Conservation (phyloP, 2,797 vertebrate species). For the Acanthornis magna region DNA sequence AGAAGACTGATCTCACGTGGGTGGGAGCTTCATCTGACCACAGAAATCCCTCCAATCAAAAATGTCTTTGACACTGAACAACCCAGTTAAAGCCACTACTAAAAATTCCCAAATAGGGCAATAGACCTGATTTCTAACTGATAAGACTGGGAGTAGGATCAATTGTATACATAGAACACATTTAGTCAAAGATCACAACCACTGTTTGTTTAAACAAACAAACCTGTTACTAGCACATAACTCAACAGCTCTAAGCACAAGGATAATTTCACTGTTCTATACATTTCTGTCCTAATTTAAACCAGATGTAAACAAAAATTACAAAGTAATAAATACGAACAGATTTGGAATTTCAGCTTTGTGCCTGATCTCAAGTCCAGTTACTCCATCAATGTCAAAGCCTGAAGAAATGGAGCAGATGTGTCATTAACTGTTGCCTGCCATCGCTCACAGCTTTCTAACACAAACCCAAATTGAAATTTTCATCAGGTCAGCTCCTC, state of each 20-base stretch:
- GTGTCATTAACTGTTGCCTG: slow-evolving; percentile 54
- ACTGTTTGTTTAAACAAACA: neutral
- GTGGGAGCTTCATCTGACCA: neutral
- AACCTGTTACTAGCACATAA: neutral
- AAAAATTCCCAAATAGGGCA: neutral
- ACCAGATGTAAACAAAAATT: slow-evolving; percentile 44
- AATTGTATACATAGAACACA: neutral
- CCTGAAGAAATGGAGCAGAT: slow-evolving; percentile 21
- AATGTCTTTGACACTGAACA: neutral
- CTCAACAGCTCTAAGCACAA: neutral
- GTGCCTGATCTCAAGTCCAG: slow-evolving; percentile 6
- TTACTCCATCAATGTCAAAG: slow-evolving; percentile 40
- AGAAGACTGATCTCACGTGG: neutral
- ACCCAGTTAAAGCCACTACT: neutral
- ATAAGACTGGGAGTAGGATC: neutral
- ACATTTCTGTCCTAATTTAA: slow-evolving; percentile 26
- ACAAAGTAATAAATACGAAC: neutral
- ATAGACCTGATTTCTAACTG: neutral
- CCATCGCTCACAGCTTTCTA: neutral
- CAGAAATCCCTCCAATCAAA: neutral
- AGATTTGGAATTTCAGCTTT: slow-evolving; percentile 13
- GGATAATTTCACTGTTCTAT: neutral
- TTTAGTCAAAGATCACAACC: neutral
- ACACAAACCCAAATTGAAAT: neutral
- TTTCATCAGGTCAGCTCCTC: neutral